Percentiles rank a stretch among this genome's conserved stretches.
Conservation (phyloP, 2,797 vertebrate genomes). For the Peromyscus melanophrys region DNA sequence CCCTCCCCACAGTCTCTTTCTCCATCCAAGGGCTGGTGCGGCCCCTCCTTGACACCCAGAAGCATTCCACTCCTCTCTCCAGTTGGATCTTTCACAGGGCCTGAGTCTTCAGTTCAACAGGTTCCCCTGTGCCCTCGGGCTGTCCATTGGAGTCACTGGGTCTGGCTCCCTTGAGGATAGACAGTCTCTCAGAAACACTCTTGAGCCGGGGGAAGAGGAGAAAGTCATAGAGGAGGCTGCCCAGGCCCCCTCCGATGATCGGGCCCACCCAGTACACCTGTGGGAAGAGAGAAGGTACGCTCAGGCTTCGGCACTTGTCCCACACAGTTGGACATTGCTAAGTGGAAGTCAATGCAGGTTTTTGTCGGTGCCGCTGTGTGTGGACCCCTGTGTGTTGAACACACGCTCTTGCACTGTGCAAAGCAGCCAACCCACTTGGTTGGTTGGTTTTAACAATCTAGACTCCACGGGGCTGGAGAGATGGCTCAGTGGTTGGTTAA, state of each 20-base stretch:
- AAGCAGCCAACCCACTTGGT: not conserved
- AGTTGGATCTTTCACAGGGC: conserved; percentile 86
- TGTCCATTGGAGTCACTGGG: conserved; percentile 91
- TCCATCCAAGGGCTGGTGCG: conserved; percentile 56
- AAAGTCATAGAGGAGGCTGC: conserved; percentile 96
- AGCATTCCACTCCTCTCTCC: conserved; percentile 39
- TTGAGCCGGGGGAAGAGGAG: conserved; percentile 95
- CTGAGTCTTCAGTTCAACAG: conserved; percentile 96
- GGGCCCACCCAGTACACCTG: conserved; percentile 98
- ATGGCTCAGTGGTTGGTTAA: not conserved
- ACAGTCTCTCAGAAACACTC: conserved; percentile 94
- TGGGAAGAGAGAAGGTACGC: conserved; percentile 66
- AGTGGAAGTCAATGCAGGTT: not conserved
- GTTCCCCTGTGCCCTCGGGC: conserved; percentile 93
- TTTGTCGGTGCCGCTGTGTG: not conserved
- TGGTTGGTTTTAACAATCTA: not conserved
- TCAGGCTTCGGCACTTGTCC: not conserved
- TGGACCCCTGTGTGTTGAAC: no score
- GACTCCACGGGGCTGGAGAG: not conserved
- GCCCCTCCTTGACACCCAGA: conserved; percentile 52
- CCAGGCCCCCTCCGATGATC: conserved; percentile 95
- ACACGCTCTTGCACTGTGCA: not conserved
- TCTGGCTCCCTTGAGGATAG: conserved; percentile 93
- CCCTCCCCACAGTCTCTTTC: conserved; percentile 79
- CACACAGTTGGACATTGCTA: not conserved